Evolutionary conservation across 2,888 invertebrate species (phyloP).

Genomic region (Pimpla rufipes): DNA sequence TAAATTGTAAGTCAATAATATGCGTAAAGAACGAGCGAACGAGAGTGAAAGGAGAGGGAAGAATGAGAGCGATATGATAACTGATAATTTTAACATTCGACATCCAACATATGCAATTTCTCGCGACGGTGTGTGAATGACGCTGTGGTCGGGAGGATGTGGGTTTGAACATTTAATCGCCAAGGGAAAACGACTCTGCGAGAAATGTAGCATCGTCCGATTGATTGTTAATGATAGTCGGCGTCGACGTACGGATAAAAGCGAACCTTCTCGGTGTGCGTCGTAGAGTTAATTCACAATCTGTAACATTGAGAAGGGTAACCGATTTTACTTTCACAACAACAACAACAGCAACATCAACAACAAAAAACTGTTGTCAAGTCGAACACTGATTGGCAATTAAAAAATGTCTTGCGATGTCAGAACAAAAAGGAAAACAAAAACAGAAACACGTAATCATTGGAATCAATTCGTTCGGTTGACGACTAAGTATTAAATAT

Average conservation of each 20-base stretch:
- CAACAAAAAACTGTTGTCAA: constrained; percentile 14
- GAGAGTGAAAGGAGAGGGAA: constrained; percentile 53
- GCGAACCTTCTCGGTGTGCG: constrained; percentile 29
- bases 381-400: constrained; percentile 15
- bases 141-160: constrained; percentile 30
- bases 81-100: constrained; percentile 54
- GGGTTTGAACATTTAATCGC: constrained; percentile 10
- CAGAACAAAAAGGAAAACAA: constrained; percentile 3
- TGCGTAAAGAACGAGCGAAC: constrained; percentile 71
- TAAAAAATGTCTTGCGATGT: constrained; percentile 33
- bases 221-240: constrained; percentile 54
- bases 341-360: background rate
- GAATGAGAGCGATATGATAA: constrained; percentile 50
- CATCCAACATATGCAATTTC: constrained; percentile 56
- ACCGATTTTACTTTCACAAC: background rate
- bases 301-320: constrained; percentile 26
- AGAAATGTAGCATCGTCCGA: constrained; percentile 62
- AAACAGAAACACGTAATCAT: constrained; percentile 36
- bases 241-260: constrained; percentile 45
- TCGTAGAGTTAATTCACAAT: constrained; percentile 34
- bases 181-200: constrained; percentile 37
- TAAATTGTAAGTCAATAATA: constrained; percentile 84
- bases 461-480: constrained; percentile 41
- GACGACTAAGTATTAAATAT: constrained; percentile 52
- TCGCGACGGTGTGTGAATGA: constrained; percentile 49